A percentile compares a stretch with the other conserved stretches of the same genome.
Evolutionary conservation across 2,113 vertebrate species (phyloP).

Genomic region (Columbina picui): DNA sequence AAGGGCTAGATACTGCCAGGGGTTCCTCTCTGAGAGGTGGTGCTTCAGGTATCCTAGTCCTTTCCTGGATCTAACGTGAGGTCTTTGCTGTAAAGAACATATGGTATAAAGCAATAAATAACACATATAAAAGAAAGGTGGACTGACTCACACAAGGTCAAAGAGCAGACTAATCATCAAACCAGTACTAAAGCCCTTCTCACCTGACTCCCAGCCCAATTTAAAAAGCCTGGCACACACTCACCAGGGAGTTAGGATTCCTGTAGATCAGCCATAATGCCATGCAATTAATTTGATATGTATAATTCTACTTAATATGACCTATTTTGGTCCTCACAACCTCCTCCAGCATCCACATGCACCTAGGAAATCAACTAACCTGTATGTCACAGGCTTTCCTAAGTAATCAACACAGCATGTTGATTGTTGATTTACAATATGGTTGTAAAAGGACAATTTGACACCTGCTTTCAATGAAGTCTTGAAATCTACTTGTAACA

Average conservation of each 20-base stretch:
- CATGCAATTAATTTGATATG: neutral
- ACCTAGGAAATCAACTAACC: neutral
- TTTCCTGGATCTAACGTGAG: neutral
- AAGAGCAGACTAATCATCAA: neutral
- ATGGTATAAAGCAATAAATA: neutral
- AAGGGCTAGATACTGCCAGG: rapidly evolving
- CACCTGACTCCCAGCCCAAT: neutral
- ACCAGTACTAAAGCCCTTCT: neutral
- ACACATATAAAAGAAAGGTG: neutral
- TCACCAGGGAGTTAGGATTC: neutral
- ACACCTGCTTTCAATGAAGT: neutral
- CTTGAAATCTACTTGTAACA: neutral
- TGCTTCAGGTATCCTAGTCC: neutral
- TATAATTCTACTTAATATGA: neutral
- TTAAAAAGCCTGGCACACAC: neutral
- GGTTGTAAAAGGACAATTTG: neutral
- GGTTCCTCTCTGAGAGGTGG: neutral
- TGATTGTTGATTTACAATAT: neutral
- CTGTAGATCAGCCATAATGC: neutral
- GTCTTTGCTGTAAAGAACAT: neutral
- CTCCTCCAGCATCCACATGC: neutral
- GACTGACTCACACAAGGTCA: neutral
- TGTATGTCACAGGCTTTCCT: neutral
- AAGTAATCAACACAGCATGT: rapidly evolving
- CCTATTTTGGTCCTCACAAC: neutral